Conservation (phyloP, 2,113 vertebrate genomes). For the mouse (Mus musculus) region GRCm39 chr5:69720501-69721000, state of each 20-base stretch:
- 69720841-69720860: constrained; percentile 4
- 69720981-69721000: neutral
- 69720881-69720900: constrained; percentile 18
- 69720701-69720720: neutral
- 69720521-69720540: constrained; percentile 96
- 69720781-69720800: constrained; percentile 27
- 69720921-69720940: neutral
- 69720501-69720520: constrained; percentile 93
- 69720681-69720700: neutral
- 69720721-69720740: neutral
- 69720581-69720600: constrained; percentile 47
- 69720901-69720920: constrained; percentile 24
- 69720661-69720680: neutral
- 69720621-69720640: constrained; percentile 5
- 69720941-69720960: neutral
- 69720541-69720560: constrained; percentile 98
- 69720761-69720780: neutral
- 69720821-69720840: constrained; percentile 17
- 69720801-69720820: neutral
- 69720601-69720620: constrained; percentile 40
- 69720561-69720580: constrained; percentile 91
- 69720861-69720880: neutral
- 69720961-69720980: neutral
- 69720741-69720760: neutral
- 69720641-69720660: neutral